Conservation (phyloP, 1,140 invertebrate genomes). For the Drosophila nigromelanica region DNA sequence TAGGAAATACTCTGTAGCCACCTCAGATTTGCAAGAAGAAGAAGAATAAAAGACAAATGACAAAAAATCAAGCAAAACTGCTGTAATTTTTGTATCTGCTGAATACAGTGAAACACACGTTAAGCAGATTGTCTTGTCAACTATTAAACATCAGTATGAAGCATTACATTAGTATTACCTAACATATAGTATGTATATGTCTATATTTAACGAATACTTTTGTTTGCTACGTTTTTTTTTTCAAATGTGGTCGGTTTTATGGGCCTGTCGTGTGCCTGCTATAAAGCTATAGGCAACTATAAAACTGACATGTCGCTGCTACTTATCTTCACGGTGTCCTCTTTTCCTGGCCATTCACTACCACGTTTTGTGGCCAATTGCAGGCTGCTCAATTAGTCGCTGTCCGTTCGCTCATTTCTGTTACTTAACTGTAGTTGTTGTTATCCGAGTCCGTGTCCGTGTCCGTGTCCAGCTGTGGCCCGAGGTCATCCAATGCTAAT, state of each 20-base stretch:
- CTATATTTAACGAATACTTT: neutral
- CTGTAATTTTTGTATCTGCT: too few relatives aligned
- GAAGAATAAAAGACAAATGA: too few relatives aligned
- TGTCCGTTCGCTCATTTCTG: neutral
- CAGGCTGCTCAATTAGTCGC: slow-evolving; percentile 41
- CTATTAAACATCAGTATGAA: too few relatives aligned
- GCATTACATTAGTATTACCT: too few relatives aligned
- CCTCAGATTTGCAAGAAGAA: too few relatives aligned
- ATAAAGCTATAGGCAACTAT: slow-evolving; percentile 15
- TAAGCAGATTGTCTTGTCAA: too few relatives aligned
- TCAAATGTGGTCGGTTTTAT: slow-evolving; percentile 11
- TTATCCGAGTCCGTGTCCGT: neutral
- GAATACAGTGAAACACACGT: too few relatives aligned
- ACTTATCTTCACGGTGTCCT: neutral
- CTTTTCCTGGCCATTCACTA: slow-evolving; percentile 10
- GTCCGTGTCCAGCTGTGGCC: slow-evolving; percentile 30
- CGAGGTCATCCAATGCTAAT: slow-evolving; percentile 60
- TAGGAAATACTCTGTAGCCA: too few relatives aligned
- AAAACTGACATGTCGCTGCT: neutral
- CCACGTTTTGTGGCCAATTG: slow-evolving; percentile 19
- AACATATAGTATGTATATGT: neutral
- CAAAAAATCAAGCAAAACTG: too few relatives aligned
- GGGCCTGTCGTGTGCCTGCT: slow-evolving; percentile 9
- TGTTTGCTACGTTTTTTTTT: neutral
- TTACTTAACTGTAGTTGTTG: neutral